Evolutionary conservation across 2,113 vertebrate species (phyloP).

Genomic region (Lycocorax pyrrhopterus): DNA sequence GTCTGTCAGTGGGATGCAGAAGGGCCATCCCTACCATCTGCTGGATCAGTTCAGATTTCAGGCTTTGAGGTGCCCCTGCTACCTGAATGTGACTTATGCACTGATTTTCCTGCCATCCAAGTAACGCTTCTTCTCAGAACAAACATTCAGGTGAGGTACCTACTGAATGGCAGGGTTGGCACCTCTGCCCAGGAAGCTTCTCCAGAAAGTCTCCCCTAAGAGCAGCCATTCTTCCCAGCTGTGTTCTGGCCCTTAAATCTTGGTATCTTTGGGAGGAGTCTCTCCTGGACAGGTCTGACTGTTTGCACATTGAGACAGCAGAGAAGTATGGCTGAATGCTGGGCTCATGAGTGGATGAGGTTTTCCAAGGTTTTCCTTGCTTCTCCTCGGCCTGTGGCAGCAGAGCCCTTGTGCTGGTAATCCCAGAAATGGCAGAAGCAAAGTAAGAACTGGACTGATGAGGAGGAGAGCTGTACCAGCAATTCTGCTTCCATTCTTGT

Average conservation of each 20-base stretch:
- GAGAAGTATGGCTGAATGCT: neutral
- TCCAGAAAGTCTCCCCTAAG: neutral
- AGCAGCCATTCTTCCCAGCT: neutral
- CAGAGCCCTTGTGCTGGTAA: neutral
- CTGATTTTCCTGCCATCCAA: neutral
- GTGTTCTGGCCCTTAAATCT: neutral
- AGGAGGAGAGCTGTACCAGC: neutral
- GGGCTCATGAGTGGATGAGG: neutral
- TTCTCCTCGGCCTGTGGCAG: neutral
- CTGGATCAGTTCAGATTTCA: neutral
- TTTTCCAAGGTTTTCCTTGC: neutral
- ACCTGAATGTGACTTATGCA: neutral
- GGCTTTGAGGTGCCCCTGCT: neutral
- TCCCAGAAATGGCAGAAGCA: neutral
- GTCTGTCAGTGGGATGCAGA: neutral
- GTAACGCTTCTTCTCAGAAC: neutral
- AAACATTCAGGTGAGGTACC: neutral
- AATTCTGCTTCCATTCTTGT: neutral
- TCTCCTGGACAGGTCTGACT: neutral
- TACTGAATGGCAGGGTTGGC: fast-evolving
- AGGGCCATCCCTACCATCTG: neutral
- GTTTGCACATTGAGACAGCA: neutral
- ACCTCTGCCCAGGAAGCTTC: neutral
- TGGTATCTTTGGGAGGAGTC: neutral
- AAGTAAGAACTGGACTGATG: neutral